These are phyloP conservation scores for Eidolon helvum DNA, from an alignment of 2,113 vertebrate genomes.

Conservation along the genomic window DNA sequence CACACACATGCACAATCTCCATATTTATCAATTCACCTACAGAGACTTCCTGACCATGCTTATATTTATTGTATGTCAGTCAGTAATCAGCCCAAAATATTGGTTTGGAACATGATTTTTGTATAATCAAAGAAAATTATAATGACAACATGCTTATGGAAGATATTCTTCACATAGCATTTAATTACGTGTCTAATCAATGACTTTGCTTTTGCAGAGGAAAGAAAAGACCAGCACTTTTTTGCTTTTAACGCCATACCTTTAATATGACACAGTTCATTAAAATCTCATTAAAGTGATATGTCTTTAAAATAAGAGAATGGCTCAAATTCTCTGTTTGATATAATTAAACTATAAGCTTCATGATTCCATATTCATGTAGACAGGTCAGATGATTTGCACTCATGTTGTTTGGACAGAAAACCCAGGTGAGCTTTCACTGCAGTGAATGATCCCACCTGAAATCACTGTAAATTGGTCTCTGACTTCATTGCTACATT, in stretches of 20 bases:
- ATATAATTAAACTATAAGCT: constrained; percentile 33
- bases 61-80: not conserved
- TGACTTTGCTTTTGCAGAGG: constrained; percentile 1
- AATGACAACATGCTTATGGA: not conserved
- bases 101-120: not conserved
- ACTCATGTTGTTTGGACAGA: not conserved
- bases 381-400: not conserved
- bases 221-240: not conserved
- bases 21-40: not conserved
- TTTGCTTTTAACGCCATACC: constrained; percentile 16
- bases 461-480: not conserved
- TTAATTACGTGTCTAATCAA: constrained; percentile 36
- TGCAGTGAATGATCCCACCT: not conserved
- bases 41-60: not conserved
- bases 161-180: not conserved
- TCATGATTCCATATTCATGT: not conserved
- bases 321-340: not conserved
- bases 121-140: not conserved
- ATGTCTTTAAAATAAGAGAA: constrained; percentile 43
- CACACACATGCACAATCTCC: not conserved
- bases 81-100: not conserved
- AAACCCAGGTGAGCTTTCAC: not conserved
- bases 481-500: not conserved
- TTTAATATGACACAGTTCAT: constrained; percentile 49
- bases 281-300: constrained; percentile 37